These are phyloP conservation scores for Horisme vitalbata DNA, from an alignment of 2,888 invertebrate species.

Conservation along the genomic window DNA sequence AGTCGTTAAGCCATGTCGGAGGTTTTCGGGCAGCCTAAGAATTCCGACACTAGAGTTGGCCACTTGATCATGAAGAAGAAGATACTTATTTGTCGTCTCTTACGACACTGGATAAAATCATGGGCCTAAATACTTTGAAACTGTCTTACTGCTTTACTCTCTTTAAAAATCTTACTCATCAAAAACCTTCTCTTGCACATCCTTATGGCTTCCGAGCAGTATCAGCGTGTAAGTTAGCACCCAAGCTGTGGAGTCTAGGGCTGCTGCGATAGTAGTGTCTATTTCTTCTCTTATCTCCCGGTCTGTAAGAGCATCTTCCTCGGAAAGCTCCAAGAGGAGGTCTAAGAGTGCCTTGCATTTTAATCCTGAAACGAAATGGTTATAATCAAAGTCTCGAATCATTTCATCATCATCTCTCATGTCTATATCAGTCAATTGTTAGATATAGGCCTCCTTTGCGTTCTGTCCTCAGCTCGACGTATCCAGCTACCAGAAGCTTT, in stretches of 20 bases:
- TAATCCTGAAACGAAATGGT: slow-evolving; percentile 6
- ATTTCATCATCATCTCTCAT: no score
- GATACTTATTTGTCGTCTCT: no score
- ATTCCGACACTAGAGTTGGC: no score
- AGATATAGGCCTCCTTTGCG: no score
- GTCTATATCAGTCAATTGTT: no score
- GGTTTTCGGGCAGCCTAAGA: no score
- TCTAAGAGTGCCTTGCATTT: slow-evolving; percentile 29
- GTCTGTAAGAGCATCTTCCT: slow-evolving; percentile 29
- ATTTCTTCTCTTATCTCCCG: slow-evolving; percentile 25
- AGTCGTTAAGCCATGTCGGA: no score
- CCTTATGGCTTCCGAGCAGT: slow-evolving; percentile 33
- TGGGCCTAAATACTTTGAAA: not conserved
- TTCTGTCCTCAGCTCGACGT: no score
- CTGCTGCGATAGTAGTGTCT: slow-evolving; percentile 27
- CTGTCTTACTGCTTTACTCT: not conserved
- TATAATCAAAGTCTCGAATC: no score
- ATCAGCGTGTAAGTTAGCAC: slow-evolving; percentile 31
- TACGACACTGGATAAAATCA: not conserved
- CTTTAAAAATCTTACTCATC: slow-evolving; percentile 28
- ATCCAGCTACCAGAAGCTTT: no score
- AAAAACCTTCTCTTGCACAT: slow-evolving; percentile 34
- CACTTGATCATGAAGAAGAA: no score
- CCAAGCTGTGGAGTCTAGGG: slow-evolving; percentile 34
- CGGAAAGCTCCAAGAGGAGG: slow-evolving; percentile 31